Percentiles rank a stretch among this genome's conserved stretches.
phyloP scores from a whole-genome alignment of 2,888 invertebrate species.

The Atrina japonica region DNA sequence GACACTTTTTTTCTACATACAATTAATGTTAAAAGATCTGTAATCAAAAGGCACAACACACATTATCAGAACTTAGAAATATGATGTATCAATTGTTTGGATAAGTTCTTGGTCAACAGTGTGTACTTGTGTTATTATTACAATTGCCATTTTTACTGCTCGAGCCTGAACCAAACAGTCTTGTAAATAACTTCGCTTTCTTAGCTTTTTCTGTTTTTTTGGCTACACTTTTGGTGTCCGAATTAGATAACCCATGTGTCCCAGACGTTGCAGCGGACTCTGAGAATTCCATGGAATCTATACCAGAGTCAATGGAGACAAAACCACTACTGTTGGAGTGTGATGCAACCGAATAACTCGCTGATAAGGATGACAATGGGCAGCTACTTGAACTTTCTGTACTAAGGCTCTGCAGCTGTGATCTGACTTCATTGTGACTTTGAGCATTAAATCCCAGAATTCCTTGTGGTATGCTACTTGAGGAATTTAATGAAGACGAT shows the following conservation, averaged over 20 bases:
- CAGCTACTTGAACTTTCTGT: not conserved
- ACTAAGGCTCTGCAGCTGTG: not conserved
- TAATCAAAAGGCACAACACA: not conserved
- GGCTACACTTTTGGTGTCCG: not conserved
- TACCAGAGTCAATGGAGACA: not conserved
- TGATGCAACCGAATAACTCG: not conserved
- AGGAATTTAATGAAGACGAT: slow-evolving; percentile 1
- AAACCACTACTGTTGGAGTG: slow-evolving; percentile 1
- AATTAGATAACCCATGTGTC: too few relatives aligned
- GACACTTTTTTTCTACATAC: not conserved
- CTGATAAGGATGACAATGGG: not conserved
- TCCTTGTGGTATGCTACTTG: not conserved
- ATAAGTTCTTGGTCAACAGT: slow-evolving; percentile 4
- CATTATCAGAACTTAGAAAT: not conserved
- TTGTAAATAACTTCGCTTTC: not conserved
- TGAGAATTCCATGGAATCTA: slow-evolving; percentile 13
- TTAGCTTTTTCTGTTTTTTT: slow-evolving; percentile 10
- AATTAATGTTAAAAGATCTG: not conserved
- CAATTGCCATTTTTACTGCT: slow-evolving; percentile 1
- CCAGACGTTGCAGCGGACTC: not conserved
- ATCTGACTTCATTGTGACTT: slow-evolving; percentile 13
- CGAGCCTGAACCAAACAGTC: too few relatives aligned
- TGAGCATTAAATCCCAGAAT: slow-evolving; percentile 22
- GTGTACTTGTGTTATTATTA: slow-evolving; percentile 22
- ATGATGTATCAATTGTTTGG: not conserved